Conservation (phyloP, 2,797 vertebrate genomes). For the Phalloptychus januarius region DNA sequence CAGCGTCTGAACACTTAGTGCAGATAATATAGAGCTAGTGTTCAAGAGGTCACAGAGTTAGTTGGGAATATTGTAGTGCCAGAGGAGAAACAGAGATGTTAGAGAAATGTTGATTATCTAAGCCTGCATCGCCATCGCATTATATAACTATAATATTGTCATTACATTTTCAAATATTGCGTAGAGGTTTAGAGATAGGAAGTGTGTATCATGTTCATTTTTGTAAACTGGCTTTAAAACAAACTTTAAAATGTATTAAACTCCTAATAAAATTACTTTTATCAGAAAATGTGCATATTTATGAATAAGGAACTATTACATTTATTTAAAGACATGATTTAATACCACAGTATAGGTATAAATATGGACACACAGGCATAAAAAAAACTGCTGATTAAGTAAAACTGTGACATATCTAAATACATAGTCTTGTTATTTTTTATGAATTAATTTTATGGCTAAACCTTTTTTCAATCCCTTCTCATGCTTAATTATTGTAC, state of each 20-base stretch:
- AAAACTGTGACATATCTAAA: not conserved
- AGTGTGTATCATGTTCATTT: not conserved
- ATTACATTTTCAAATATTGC: not conserved
- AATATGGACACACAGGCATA: not conserved
- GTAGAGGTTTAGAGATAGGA: not conserved
- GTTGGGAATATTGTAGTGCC: not conserved
- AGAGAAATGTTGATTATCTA: not conserved
- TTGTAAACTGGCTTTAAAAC: not conserved
- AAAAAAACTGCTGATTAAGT: not conserved
- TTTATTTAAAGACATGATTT: not conserved
- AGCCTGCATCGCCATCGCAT: not conserved
- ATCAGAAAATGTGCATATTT: not conserved
- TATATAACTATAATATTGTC: not conserved
- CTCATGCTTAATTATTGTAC: not conserved
- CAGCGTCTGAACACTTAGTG: not conserved
- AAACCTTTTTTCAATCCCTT: not conserved
- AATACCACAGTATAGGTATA: not conserved
- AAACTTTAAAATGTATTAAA: not conserved
- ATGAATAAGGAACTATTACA: not conserved
- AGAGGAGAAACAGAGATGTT: not conserved
- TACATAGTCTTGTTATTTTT: no score
- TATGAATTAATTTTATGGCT: not conserved
- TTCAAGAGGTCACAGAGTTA: not conserved
- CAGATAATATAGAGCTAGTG: not conserved
- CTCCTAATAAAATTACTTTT: not conserved